These are phyloP conservation scores for Sabellastarte sp. DNA, from an alignment of 2,888 invertebrate species.

Conservation along the genomic window DNA sequence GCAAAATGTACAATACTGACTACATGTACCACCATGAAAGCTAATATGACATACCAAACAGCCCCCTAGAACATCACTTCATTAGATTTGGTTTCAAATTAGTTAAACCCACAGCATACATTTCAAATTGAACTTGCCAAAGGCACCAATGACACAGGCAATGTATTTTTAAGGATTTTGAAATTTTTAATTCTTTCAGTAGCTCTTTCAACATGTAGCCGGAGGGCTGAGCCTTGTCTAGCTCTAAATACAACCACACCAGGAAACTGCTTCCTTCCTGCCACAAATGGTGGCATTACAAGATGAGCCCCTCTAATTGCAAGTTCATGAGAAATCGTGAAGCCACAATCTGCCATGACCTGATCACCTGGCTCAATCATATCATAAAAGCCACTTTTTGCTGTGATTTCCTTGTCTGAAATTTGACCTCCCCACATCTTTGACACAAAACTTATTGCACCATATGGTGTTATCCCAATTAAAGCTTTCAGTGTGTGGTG, in stretches of 20 bases:
- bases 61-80: too few relatives aligned
- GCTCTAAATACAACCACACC: background rate
- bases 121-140: background rate
- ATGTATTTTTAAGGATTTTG: background rate
- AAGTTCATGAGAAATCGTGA: background rate
- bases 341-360: background rate
- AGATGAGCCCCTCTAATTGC: background rate
- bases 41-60: too few relatives aligned
- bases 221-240: background rate
- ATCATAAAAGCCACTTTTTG: background rate
- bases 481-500: too few relatives aligned
- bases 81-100: background rate
- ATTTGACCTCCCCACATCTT: constrained; percentile 30
- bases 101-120: background rate
- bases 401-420: constrained; percentile 14
- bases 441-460: too few relatives aligned
- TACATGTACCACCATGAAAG: too few relatives aligned
- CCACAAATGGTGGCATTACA: background rate
- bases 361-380: too few relatives aligned
- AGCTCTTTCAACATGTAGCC: background rate
- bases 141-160: background rate
- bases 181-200: background rate
- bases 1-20: too few relatives aligned
- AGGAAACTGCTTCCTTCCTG: background rate
- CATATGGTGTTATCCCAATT: too few relatives aligned